Conservation (phyloP, 2,888 invertebrate genomes). For the Drosophila merina region DNA sequence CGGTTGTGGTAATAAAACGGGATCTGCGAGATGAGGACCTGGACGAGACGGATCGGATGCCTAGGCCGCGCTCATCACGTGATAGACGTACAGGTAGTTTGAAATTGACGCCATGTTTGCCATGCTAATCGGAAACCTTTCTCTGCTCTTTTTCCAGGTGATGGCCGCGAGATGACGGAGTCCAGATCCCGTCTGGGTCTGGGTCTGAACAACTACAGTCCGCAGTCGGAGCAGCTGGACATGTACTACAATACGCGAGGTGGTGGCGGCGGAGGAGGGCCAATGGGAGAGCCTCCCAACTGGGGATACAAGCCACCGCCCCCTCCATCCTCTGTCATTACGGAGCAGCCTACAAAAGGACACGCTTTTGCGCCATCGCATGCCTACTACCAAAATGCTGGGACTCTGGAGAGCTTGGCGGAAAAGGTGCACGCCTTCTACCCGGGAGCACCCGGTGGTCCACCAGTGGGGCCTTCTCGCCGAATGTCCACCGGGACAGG, state of each 20-base stretch:
- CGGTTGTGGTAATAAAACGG: conserved; percentile 95
- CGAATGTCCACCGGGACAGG: conserved; percentile 88
- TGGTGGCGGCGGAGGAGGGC: conserved; percentile 54
- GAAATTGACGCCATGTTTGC: conserved; percentile 75
- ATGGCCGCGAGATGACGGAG: conserved; percentile 91
- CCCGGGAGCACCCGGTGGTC: conserved; percentile 84
- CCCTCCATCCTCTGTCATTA: conserved; percentile 91
- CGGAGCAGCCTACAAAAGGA: conserved; percentile 95
- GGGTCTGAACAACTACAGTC: conserved; percentile 88
- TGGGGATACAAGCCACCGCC: conserved; percentile 84
- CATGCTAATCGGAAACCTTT: conserved; percentile 71
- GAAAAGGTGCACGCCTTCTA: conserved; percentile 97
- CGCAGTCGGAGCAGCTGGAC: conserved; percentile 89
- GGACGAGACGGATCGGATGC: conserved; percentile 87
- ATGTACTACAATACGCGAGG: conserved; percentile 93
- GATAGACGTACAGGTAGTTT: conserved; percentile 85
- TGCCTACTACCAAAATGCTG: conserved; percentile 92
- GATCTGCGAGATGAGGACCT: conserved; percentile 93
- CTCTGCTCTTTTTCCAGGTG: conserved; percentile 85
- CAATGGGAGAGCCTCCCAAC: conserved; percentile 84
- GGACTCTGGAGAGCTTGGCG: conserved; percentile 93
- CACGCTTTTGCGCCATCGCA: conserved; percentile 90
- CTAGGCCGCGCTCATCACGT: conserved; percentile 84
- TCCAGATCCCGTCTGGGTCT: conserved; percentile 91
- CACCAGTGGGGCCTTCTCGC: conserved; percentile 84